Evolutionary conservation across 1,140 invertebrate species (phyloP), one percentile per base, ranked within the genome.

Genomic region (Papilio glaucus): DNA sequence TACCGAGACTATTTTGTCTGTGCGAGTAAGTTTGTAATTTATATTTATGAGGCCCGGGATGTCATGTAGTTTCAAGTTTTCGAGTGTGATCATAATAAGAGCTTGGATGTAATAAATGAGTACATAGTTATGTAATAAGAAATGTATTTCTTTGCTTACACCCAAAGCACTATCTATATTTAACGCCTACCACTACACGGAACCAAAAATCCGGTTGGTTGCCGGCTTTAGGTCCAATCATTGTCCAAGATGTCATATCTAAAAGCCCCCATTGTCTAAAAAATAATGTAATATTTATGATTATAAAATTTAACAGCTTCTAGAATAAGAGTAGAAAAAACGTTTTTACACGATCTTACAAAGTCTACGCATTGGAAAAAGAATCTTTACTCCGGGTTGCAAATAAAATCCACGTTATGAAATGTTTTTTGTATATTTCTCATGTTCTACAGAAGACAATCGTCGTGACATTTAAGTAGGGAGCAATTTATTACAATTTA

Each of bases 11-110:
- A 57, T 24, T 57, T 57, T 57, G 49, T 24, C 21, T 57, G 7
- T 4, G 18, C 21, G 49, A 53, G 9, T 57, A 21, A 57, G 49
- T 57, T 57, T 21, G 18, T 57, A 57, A 57, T 57, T 57, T 57
- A 57, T 57, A 57, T 57, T 57, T 57, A 57, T 57, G 49, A 57
- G 49, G 49, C 24, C 49, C 49, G 49, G 49, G 24, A 24, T 57
- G 8, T 57, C 10, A 24, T 10, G 21, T 10, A 57, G 18, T 21
- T 57, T 24, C 49, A 57, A 57, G 49, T 57, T 57, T 57, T 4
- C 21, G 9, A 57, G 21, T 4, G 49, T 57, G 0, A 12, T 57
- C 49, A 53, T 53, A 53, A 57, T 57, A 57, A 21, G 49, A 53
- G 24, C 2, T 53, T 53, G 21, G 49, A 26, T 10, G 49, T 53